Percentiles rank a stretch among this genome's conserved stretches.
phyloP scores from a whole-genome alignment of 1,140 invertebrate genomes.

The Ceratina australensis region DNA sequence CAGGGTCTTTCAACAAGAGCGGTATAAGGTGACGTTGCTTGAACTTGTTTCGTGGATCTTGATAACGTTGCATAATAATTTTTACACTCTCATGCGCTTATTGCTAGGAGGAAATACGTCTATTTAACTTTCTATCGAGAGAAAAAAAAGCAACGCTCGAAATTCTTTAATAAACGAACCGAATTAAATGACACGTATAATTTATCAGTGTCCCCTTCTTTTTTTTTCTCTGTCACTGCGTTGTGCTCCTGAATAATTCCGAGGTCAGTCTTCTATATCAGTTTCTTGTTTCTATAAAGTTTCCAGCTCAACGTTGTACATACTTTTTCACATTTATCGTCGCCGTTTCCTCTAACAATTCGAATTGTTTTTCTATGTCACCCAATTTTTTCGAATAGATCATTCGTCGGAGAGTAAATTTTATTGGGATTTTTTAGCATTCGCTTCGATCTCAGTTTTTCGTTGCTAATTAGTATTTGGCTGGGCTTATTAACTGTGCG shows the following conservation, averaged over 20 bases:
- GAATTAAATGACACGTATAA: constrained; percentile 31
- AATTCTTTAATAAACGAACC: constrained; percentile 3
- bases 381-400: constrained; percentile 42
- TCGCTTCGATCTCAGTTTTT: constrained; percentile 47
- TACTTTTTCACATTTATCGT: constrained; percentile 39
- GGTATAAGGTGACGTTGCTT: background rate
- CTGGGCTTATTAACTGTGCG: constrained; percentile 28
- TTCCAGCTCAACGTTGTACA: constrained; percentile 36
- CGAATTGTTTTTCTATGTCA: constrained; percentile 45
- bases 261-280: constrained; percentile 80
- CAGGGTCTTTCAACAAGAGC: no score
- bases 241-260: constrained; percentile 72
- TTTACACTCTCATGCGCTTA: constrained; percentile 26
- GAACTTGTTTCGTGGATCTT: constrained; percentile 24
- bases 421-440: constrained; percentile 36
- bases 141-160: background rate
- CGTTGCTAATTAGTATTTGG: constrained; percentile 41
- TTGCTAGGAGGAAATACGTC: background rate
- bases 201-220: constrained; percentile 74
- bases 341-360: constrained; percentile 29
- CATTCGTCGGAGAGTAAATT: constrained; percentile 1
- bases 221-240: constrained; percentile 72
- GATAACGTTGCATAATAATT: constrained; percentile 25
- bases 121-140: background rate
- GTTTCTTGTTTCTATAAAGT: constrained; percentile 77